These are phyloP conservation scores for Drosophila macrospina DNA, from an alignment of 2,888 invertebrate genomes.

Conservation along the genomic window DNA sequence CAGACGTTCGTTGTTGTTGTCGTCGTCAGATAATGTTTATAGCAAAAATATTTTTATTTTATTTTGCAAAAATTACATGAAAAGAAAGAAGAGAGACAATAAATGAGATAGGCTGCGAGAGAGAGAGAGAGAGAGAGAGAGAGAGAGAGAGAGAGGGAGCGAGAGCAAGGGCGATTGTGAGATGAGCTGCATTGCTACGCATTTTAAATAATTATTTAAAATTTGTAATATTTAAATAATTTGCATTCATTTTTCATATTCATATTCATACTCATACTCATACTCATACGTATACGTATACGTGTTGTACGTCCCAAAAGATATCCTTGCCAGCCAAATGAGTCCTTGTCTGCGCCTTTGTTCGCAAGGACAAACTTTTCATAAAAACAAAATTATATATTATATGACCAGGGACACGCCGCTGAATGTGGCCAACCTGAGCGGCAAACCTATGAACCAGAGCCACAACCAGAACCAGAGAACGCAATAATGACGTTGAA, in stretches of 20 bases:
- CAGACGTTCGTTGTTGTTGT: slow-evolving; percentile 61
- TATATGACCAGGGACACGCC: slow-evolving; percentile 37
- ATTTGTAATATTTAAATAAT: slow-evolving; percentile 65
- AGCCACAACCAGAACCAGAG: slow-evolving; percentile 34
- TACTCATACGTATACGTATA: too few relatives aligned
- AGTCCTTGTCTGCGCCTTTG: slow-evolving; percentile 55
- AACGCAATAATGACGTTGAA: slow-evolving; percentile 68
- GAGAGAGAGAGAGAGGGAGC: slow-evolving; percentile 2
- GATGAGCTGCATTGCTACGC: slow-evolving; percentile 30
- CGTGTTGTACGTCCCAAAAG: slow-evolving; percentile 43
- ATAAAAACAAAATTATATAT: slow-evolving; percentile 44
- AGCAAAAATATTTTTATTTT: slow-evolving; percentile 35
- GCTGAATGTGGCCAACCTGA: slow-evolving; percentile 64
- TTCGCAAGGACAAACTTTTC: slow-evolving; percentile 73
- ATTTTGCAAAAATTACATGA: slow-evolving; percentile 33
- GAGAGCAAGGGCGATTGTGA: slow-evolving; percentile 17
- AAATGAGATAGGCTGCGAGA: too few relatives aligned
- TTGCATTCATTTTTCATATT: slow-evolving; percentile 62
- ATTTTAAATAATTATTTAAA: slow-evolving; percentile 29
- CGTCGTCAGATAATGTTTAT: slow-evolving; percentile 70
- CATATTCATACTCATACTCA: slow-evolving; percentile 35
- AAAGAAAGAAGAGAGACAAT: slow-evolving; percentile 20
- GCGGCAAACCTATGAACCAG: slow-evolving; percentile 74
- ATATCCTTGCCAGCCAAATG: slow-evolving; percentile 48
- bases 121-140: too few relatives aligned